Evolutionary conservation across 1,140 invertebrate species (phyloP), one percentile per base, ranked within the genome.

Genomic region (Thaumatotibia leucotreta): DNA sequence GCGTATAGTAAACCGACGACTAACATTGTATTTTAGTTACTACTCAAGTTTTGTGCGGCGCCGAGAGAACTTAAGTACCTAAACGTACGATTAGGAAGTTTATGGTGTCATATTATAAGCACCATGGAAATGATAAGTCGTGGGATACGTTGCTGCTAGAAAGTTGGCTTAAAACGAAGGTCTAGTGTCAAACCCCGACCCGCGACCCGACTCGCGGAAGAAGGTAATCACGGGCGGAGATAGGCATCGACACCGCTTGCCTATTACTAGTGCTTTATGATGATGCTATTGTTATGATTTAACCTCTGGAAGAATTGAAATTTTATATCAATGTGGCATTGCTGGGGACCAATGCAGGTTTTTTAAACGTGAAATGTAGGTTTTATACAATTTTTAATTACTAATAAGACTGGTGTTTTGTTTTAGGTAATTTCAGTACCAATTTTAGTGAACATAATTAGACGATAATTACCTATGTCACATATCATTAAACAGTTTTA

Each of bases 171-270:
- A 27, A 24, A 58, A 29, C 29, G 58, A 62, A 64, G 67, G 58
- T 32, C 65, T 67, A 62, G 67, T 68, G 71, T 69, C 69, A 74
- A 68, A 35, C 66, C 69, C 67, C 82, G 83, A 84, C 81, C 84
- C 80, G 66, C 74, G 83, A 86, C 83, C 82, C 80, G 76, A 69
- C 68, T 78, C 77, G 77, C 83, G 82, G 84, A 86, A 84, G 83
- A 81, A 78, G 80, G 82, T 86, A 81, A 84, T 86, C 83, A 83
- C 73, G 79, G 69, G 70, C 72, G 64, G 68, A 63, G 52, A 29
- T 27, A 45, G 35, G 68, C 70, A 66, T 74, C 74, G 70, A 73
- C 65, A 66, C 62, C 72, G 67, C 66, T 29, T 58, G 24, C 65
- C 62, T 73, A 65, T 70, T 67, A 66, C 70, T 75, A 73, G 24